These are phyloP conservation scores for Idris sp. DNA, from an alignment of 1,140 invertebrate genomes.

Conservation along the genomic window DNA sequence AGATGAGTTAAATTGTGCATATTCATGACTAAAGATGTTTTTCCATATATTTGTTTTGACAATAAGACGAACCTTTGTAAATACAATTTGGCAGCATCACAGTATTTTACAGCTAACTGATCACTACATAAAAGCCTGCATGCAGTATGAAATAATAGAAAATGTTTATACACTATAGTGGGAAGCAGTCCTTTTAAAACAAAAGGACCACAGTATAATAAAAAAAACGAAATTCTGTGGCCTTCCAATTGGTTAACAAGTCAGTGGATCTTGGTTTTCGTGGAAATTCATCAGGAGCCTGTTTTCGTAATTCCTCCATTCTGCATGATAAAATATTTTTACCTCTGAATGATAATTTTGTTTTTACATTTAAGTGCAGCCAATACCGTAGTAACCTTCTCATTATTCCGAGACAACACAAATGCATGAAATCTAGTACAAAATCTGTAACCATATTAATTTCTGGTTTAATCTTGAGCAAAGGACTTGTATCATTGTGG, in stretches of 20 bases:
- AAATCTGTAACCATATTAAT: constrained; percentile 7
- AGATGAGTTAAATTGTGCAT: background rate
- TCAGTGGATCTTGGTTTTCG: too few relatives aligned
- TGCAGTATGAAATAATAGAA: constrained; percentile 10
- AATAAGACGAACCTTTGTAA: constrained; percentile 17
- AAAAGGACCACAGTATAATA: constrained; percentile 9
- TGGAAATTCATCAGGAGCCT: too few relatives aligned
- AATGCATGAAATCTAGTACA: constrained; percentile 5
- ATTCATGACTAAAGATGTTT: constrained; percentile 2
- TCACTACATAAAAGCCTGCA: constrained; percentile 23
- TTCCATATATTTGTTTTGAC: background rate
- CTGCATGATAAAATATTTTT: background rate
- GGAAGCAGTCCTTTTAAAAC: background rate
- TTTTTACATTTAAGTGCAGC: background rate
- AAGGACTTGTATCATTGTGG: background rate
- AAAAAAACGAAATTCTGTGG: background rate
- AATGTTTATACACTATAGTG: background rate
- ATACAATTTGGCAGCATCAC: constrained; percentile 12
- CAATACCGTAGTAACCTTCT: background rate
- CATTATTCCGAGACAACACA: background rate
- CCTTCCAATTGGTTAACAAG: background rate
- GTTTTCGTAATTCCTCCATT: background rate
- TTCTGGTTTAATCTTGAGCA: background rate
- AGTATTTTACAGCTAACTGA: constrained; percentile 1
- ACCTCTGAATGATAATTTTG: background rate